These are phyloP conservation scores for Odontothrips loti DNA, from an alignment of 2,888 invertebrate species.

Conservation along the genomic window DNA sequence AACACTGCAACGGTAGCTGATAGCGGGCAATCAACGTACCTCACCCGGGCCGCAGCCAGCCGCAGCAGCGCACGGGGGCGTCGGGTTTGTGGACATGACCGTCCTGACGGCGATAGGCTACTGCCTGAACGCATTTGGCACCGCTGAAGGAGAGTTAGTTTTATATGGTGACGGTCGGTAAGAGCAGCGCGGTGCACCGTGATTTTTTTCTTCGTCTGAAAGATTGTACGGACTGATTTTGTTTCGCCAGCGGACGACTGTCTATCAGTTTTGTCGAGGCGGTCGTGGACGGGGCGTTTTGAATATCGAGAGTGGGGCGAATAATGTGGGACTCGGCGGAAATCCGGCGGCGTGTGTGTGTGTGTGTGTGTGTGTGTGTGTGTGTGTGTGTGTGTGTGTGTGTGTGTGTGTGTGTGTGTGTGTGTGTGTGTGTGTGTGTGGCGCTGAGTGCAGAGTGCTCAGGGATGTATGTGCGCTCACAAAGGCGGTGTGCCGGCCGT, in stretches of 20 bases:
- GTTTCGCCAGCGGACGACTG: background rate
- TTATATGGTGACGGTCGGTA: too few relatives aligned
- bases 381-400: too few relatives aligned
- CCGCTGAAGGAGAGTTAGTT: background rate
- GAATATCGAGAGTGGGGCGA: background rate
- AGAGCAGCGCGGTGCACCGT: background rate
- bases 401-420: too few relatives aligned
- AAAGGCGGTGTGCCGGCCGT: too few relatives aligned
- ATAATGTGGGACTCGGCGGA: background rate
- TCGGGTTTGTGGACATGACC: too few relatives aligned
- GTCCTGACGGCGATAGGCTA: background rate
- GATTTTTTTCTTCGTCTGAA: background rate
- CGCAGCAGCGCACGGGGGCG: too few relatives aligned
- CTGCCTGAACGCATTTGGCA: background rate
- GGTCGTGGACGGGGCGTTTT: background rate
- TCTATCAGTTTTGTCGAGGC: too few relatives aligned
- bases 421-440: too few relatives aligned
- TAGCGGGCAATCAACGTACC: conserved; percentile 12
- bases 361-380: background rate
- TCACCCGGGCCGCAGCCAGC: background rate
- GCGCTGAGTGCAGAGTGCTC: too few relatives aligned
- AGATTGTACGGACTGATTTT: background rate
- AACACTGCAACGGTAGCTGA: conserved; percentile 24
- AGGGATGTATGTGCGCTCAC: too few relatives aligned
- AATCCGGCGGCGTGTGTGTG: background rate